Evolutionary conservation across 2,113 vertebrate genomes (phyloP).

Genomic region (Tyto alba): DNA sequence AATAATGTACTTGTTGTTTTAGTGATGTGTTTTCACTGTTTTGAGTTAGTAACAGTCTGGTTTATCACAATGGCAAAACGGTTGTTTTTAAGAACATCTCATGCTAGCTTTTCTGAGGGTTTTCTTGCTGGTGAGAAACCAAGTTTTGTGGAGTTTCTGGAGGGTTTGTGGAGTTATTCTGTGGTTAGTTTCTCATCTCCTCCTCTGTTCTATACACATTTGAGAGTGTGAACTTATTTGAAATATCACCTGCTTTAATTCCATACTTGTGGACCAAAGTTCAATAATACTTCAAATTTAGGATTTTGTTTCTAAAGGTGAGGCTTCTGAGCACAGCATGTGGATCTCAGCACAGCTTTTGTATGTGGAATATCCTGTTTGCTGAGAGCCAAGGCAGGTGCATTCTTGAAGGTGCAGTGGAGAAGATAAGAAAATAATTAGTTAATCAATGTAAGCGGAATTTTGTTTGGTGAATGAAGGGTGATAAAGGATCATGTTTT

Average conservation of each 20-base stretch:
- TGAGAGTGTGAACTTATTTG: not conserved
- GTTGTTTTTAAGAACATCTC: not conserved
- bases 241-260: not conserved
- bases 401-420: not conserved
- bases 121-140: not conserved
- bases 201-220: not conserved
- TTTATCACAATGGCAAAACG: not conserved
- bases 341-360: not conserved
- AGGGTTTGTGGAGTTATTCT: not conserved
- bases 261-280: not conserved
- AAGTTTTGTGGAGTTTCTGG: not conserved
- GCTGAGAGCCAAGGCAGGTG: not conserved
- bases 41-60: not conserved
- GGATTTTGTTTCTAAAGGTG: not conserved
- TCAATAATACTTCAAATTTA: not conserved
- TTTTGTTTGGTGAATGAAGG: not conserved
- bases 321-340: not conserved
- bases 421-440: not conserved
- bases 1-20: not conserved
- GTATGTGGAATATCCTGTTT: not conserved
- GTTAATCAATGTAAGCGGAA: not conserved
- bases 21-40: not conserved
- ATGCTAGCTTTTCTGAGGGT: not conserved
- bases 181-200: not conserved
- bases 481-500: not conserved